Conservation (phyloP, 2,113 vertebrate genomes). For the Pseudolaguvia tuberculata region DNA sequence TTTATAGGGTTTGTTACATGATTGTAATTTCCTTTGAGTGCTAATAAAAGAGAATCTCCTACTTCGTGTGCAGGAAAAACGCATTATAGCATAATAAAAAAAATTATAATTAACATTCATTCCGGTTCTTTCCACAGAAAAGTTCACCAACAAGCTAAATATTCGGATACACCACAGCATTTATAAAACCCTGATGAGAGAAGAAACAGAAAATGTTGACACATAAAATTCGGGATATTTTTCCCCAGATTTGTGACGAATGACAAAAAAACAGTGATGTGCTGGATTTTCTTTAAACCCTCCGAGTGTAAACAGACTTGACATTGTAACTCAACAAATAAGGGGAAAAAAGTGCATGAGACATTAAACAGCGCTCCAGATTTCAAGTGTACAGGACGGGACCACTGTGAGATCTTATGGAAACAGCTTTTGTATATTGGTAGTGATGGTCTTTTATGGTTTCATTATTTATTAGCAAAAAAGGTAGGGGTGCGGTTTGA, state of each 20-base stretch:
- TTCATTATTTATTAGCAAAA: too few species aligned
- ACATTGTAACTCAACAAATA: background rate
- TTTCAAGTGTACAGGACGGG: slow-evolving; percentile 11
- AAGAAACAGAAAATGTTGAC: background rate
- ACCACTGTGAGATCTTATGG: background rate
- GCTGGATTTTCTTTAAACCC: slow-evolving; percentile 10
- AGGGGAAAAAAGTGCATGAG: slow-evolving; percentile 32
- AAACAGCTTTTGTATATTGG: slow-evolving; percentile 17
- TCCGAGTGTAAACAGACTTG: slow-evolving; percentile 4
- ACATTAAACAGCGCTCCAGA: slow-evolving; percentile 20
- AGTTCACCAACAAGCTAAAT: background rate
- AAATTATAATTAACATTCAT: background rate
- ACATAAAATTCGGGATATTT: background rate
- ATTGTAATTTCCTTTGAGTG: background rate
- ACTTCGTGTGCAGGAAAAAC: background rate
- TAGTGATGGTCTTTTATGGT: slow-evolving; percentile 14
- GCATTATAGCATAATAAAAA: background rate
- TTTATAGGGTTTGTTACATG: background rate
- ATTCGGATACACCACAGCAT: background rate
- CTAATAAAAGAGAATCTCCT: background rate
- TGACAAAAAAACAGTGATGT: slow-evolving; percentile 1
- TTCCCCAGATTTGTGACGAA: background rate
- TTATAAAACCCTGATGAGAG: background rate
- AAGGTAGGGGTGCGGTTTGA: too few species aligned
- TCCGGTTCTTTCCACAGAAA: background rate